phyloP scores from a whole-genome alignment of 2,113 vertebrate genomes.

The Scomber scombrus region DNA sequence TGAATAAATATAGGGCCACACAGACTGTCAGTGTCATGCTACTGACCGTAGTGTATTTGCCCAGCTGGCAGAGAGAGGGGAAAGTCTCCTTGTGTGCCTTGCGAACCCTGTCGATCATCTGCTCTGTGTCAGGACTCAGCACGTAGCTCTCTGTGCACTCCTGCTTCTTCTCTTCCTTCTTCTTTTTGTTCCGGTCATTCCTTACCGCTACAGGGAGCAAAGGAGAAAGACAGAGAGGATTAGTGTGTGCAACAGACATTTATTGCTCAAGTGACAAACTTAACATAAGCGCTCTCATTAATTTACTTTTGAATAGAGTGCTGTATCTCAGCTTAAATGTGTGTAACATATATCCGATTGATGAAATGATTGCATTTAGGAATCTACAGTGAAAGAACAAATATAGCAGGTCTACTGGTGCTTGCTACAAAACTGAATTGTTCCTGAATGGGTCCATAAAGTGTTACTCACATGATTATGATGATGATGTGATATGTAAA shows the following conservation, averaged over 20 bases:
- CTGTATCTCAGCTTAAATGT: no score
- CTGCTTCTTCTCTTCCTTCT: slow-evolving; percentile 94
- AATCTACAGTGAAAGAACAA: neutral
- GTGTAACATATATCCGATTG: no score
- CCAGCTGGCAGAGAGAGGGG: slow-evolving; percentile 97
- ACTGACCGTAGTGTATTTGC: slow-evolving; percentile 99
- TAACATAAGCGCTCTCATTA: neutral
- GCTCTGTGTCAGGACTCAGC: slow-evolving; percentile 94
- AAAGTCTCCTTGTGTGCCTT: slow-evolving; percentile 98
- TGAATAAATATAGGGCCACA: neutral
- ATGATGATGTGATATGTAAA: no score
- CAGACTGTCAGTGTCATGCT: neutral
- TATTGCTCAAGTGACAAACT: neutral
- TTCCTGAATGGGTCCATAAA: no score
- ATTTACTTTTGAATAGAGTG: neutral
- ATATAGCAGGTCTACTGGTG: no score
- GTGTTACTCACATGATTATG: no score
- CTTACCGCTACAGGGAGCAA: slow-evolving; percentile 90
- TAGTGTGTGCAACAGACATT: neutral
- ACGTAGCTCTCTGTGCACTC: slow-evolving; percentile 94
- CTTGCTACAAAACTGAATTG: no score
- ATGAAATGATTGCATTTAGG: no score
- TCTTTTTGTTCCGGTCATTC: slow-evolving; percentile 99
- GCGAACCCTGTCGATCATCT: slow-evolving; percentile 96
- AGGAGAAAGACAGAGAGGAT: neutral